Percentiles rank a stretch among this genome's conserved stretches.
Conservation (phyloP, 2,888 invertebrate genomes). For the Volucella zonaria region DNA sequence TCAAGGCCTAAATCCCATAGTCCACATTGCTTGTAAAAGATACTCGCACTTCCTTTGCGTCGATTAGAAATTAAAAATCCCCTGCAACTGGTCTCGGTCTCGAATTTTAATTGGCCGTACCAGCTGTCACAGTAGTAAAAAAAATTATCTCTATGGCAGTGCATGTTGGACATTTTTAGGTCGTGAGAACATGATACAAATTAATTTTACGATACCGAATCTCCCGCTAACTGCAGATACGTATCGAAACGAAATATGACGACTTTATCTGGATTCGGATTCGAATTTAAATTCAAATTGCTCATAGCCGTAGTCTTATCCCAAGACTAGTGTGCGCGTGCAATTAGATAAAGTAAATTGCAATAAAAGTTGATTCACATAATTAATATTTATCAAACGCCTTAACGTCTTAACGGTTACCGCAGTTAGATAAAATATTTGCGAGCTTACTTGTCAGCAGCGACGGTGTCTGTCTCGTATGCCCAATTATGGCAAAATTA, state of each 20-base stretch:
- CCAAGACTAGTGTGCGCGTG: not conserved
- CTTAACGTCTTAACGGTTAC: not conserved
- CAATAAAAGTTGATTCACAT: constrained; percentile 59
- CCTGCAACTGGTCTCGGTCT: not conserved
- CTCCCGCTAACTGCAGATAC: not conserved
- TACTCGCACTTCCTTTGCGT: not conserved
- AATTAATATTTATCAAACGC: constrained; percentile 56
- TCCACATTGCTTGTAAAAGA: constrained; percentile 11
- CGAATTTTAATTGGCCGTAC: constrained; percentile 15
- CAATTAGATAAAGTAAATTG: constrained; percentile 51
- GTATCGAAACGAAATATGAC: constrained; percentile 25
- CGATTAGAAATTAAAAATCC: not conserved
- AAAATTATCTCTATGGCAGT: constrained; percentile 21
- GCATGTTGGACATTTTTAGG: constrained; percentile 43
- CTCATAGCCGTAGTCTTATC: constrained; percentile 2
- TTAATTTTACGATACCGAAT: constrained; percentile 1
- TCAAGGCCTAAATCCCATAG: not conserved
- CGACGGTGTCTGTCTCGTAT: not conserved
- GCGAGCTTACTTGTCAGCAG: constrained; percentile 28
- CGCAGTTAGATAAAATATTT: constrained; percentile 44
- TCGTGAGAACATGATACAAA: constrained; percentile 46
- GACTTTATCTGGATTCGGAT: constrained; percentile 38
- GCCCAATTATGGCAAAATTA: constrained; percentile 1
- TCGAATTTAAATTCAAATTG: not conserved
- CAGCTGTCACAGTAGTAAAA: constrained; percentile 33